Conservation (phyloP, 37 sponge, comb jelly and placozoan genomes). For the Ephydatia muelleri region DNA sequence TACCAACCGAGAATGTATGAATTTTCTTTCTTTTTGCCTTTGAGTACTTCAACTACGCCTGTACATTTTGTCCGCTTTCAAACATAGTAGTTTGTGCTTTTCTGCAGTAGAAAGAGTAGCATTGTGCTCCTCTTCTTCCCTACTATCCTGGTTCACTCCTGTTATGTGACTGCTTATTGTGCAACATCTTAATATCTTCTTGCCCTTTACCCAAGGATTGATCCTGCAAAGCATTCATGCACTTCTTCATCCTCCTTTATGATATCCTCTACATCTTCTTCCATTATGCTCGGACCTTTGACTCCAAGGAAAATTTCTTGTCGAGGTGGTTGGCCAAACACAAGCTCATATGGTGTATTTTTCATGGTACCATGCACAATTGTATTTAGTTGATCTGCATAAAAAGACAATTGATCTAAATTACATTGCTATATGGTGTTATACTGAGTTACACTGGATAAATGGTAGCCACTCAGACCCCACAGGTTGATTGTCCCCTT, state of each 20-base stretch:
- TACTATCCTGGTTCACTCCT: too few species aligned
- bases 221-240: too few species aligned
- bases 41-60: neutral
- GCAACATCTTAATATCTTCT: too few species aligned
- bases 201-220: too few species aligned
- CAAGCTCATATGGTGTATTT: constrained; percentile 51
- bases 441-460: too few species aligned
- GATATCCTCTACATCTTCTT: constrained; percentile 45
- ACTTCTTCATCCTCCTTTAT: constrained; percentile 10
- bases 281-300: constrained; percentile 2
- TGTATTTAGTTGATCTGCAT: constrained; percentile 40
- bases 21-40: constrained; percentile 15
- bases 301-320: constrained; percentile 31
- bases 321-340: constrained; percentile 49
- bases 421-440: too few species aligned
- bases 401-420: too few species aligned
- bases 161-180: too few species aligned
- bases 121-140: too few species aligned
- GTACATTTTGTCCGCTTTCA: constrained; percentile 6
- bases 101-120: too few species aligned
- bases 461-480: too few species aligned
- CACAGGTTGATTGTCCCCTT: too few species aligned
- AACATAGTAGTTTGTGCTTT: neutral
- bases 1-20: constrained; percentile 17
- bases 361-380: constrained; percentile 35